Evolutionary conservation across 2,113 vertebrate species (phyloP).

Genomic region (Pao palembangensis): DNA sequence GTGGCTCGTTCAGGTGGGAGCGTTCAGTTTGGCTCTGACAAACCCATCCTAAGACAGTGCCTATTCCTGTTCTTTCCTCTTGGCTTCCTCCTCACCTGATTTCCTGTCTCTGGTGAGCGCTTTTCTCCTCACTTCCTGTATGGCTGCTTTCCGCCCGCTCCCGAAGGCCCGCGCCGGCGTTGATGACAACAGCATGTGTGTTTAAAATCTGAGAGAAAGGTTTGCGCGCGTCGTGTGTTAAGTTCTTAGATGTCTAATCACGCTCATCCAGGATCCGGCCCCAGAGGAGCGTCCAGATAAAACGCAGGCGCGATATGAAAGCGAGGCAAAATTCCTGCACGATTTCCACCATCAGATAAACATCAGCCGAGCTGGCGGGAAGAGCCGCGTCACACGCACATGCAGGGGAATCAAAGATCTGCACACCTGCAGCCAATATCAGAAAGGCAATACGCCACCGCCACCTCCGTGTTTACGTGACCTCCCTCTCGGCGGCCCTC

Average conservation of each 20-base stretch:
- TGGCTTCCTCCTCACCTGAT: constrained; percentile 47
- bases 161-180: constrained; percentile 19
- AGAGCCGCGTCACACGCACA: constrained; percentile 17
- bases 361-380: constrained; percentile 33
- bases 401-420: constrained; percentile 12
- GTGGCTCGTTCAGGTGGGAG: constrained; percentile 54
- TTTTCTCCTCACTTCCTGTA: constrained; percentile 52
- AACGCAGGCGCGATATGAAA: constrained; percentile 17
- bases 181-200: constrained; percentile 60
- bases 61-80: constrained; percentile 14
- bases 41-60: neutral
- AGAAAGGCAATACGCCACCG: constrained; percentile 34
- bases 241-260: constrained; percentile 38
- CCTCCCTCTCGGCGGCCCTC: constrained; percentile 33
- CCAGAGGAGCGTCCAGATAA: neutral
- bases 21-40: constrained; percentile 29
- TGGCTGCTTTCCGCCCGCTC: constrained; percentile 39
- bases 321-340: constrained; percentile 34
- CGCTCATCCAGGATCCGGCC: constrained; percentile 24
- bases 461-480: constrained; percentile 32
- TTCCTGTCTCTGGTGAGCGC: constrained; percentile 44
- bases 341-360: constrained; percentile 40
- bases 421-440: constrained; percentile 1
- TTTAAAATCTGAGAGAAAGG: constrained; percentile 40
- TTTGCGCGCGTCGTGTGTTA: constrained; percentile 40